phyloP scores from a whole-genome alignment of 2,888 invertebrate species.

The Harpalus rubripes region DNA sequence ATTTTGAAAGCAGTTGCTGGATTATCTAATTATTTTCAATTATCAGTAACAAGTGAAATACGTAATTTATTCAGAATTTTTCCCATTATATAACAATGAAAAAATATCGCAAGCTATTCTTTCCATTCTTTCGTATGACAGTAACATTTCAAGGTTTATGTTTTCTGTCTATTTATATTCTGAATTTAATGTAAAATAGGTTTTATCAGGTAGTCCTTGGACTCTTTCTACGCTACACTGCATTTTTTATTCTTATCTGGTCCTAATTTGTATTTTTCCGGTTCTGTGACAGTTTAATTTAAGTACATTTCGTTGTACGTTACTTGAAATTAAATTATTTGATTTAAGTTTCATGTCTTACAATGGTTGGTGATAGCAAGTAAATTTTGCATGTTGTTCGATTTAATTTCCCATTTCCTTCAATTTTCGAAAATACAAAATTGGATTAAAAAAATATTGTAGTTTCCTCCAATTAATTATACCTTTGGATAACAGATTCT shows the following conservation, averaged over 20 bases:
- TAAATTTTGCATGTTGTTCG: no score
- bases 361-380: no score
- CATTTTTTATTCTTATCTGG: constrained; percentile 52
- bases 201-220: constrained; percentile 45
- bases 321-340: not conserved
- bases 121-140: not conserved
- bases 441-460: no score
- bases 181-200: constrained; percentile 23
- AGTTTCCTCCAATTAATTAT: no score
- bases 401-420: no score
- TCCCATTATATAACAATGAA: not conserved
- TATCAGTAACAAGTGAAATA: no score
- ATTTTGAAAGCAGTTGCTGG: no score
- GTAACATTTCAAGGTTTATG: constrained; percentile 31
- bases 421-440: no score
- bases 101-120: constrained; percentile 13
- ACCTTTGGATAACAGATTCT: no score
- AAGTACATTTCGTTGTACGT: not conserved
- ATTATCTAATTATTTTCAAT: no score
- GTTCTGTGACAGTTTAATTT: not conserved
- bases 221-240: constrained; percentile 39
- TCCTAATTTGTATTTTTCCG: not conserved
- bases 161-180: constrained; percentile 46
- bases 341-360: not conserved
- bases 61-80: no score